These are phyloP conservation scores for Oconnorella tubifera DNA, from an alignment of 2,888 invertebrate genomes.

Conservation along the genomic window DNA sequence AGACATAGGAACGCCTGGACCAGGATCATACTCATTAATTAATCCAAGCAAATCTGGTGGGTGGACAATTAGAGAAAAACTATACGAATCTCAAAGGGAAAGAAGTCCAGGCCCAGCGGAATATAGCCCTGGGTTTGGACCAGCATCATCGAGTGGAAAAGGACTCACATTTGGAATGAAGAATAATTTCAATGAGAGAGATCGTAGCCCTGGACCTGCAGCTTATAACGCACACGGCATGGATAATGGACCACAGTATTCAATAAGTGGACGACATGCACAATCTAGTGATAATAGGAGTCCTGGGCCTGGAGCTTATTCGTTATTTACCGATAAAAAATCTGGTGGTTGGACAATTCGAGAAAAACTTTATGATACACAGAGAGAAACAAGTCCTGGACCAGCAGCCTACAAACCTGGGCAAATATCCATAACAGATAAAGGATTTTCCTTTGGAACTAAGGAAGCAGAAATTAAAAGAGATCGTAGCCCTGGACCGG, in stretches of 20 bases:
- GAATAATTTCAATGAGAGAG: too few species aligned
- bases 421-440: too few species aligned
- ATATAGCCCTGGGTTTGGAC: too few species aligned
- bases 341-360: constrained; percentile 5
- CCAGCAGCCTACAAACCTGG: constrained; percentile 15
- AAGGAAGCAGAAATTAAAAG: not conserved
- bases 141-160: too few species aligned
- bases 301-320: constrained; percentile 19
- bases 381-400: constrained; percentile 13
- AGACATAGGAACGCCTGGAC: constrained; percentile 10
- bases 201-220: constrained; percentile 11
- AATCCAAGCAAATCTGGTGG: not conserved
- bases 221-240: constrained; percentile 1
- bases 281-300: not conserved
- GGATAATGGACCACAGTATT: not conserved
- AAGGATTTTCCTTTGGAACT: not conserved
- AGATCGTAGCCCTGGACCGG: not conserved
- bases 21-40: constrained; percentile 6
- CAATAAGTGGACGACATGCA: constrained; percentile 2
- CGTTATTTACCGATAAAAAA: not conserved
- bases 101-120: constrained; percentile 9
- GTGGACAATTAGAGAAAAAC: too few species aligned
- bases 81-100: not conserved
- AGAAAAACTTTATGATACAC: constrained; percentile 6
- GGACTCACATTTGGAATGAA: too few species aligned